A percentile compares a stretch with the other conserved stretches of the same genome.
phyloP scores from a whole-genome alignment of 2,888 invertebrate species.

The Liposcelis brunnea region DNA sequence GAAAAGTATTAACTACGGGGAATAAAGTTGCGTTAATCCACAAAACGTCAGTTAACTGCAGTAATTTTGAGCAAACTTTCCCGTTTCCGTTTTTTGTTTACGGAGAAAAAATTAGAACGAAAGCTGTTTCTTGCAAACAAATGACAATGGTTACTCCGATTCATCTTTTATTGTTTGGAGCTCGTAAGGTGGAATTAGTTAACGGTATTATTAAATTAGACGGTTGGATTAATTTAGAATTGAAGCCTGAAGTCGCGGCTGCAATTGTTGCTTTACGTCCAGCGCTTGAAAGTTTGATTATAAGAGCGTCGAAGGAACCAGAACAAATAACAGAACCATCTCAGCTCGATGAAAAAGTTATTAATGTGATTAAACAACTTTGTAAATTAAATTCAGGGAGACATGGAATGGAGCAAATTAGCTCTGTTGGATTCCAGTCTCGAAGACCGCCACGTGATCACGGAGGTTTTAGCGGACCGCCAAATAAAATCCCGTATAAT shows the following conservation, averaged over 20 bases:
- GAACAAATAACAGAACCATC: constrained; percentile 50
- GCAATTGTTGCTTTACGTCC: constrained; percentile 73
- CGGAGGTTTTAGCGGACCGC: constrained; percentile 15
- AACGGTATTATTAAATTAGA: constrained; percentile 67
- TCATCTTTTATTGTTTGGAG: constrained; percentile 81
- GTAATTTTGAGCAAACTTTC: constrained; percentile 63
- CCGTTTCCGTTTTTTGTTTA: constrained; percentile 94
- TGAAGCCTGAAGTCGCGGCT: constrained; percentile 62
- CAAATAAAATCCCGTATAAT: constrained; percentile 11
- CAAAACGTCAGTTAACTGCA: constrained; percentile 92
- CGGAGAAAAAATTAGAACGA: constrained; percentile 92
- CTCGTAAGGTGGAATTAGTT: constrained; percentile 67
- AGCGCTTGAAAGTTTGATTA: constrained; percentile 69
- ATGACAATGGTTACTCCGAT: constrained; percentile 90
- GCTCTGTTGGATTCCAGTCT: constrained; percentile 19
- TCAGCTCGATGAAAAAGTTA: constrained; percentile 44
- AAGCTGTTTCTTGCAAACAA: constrained; percentile 92
- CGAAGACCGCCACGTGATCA: constrained; percentile 27
- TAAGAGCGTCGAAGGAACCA: constrained; percentile 62
- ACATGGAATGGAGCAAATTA: constrained; percentile 39
- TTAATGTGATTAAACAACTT: constrained; percentile 52
- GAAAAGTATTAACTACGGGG: constrained; percentile 89
- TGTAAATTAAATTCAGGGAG: constrained; percentile 65
- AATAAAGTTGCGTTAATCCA: constrained; percentile 88
- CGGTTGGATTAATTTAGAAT: constrained; percentile 85